Evolutionary conservation across 2,888 invertebrate species (phyloP), one percentile per base, ranked within the genome.

Genomic region (Miltochrista miniata): DNA sequence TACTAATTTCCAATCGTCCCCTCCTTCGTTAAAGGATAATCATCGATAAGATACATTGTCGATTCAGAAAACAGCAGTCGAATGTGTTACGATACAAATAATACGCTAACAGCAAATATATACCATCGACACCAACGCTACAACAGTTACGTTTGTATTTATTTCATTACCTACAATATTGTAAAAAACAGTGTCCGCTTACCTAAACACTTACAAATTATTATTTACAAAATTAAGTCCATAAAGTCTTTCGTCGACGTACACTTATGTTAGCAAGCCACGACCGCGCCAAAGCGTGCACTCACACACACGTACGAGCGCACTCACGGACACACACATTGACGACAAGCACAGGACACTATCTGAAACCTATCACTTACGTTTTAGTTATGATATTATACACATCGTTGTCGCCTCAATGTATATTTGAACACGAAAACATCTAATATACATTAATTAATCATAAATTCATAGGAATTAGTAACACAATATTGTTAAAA

Each of bases 131-230:
- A 79, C 80, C 38, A 83, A 83, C 70, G 74, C 87, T 90, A 90
- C 88, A 88, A 90, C 87, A 89, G 85, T 88, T 85, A 87, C 81
- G 83, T 81, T 82, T 81, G 83, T 83, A 80, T 79, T 78, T 79
- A 79, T 82, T 81, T 79, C 76, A 81, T 85, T 85, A 84, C 78
- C 81, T 90, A 90, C 74, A 79, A 89, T 90, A 90, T 89, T 87
- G 88, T 91, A 90, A 89, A 90, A 91, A 91, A 91, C 88, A 85
- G 87, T 87, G 80, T 87, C 80, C 76, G 81, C 86, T 87, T 87
- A 88, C 68, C 78, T 85, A 82, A 7, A 72, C 67, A 81, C 89
- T 90, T 87, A 89, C n/a, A 60, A 79, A 79, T 61, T 87, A 87
- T 78, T 90, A 89, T 90, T 76, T 89, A 90, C 89, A 90, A 85